Conservation (phyloP, 2,797 vertebrate species). For the Xiphophorus birchmanni region DNA sequence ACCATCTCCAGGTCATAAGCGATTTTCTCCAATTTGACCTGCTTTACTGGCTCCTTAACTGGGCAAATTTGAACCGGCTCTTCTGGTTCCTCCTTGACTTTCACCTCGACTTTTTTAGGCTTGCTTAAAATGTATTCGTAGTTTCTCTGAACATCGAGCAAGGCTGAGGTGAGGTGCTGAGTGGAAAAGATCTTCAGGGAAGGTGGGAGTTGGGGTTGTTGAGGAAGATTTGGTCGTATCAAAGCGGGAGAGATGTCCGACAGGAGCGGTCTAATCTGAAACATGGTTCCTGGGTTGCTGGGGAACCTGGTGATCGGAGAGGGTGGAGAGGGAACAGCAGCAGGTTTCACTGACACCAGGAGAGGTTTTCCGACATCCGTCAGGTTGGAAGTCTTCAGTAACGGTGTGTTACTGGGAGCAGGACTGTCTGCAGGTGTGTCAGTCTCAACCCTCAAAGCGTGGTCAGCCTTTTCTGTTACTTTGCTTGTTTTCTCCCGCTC, state of each 20-base stretch:
- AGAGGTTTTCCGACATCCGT: background rate
- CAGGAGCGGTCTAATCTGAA: background rate
- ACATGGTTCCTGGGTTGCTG: background rate
- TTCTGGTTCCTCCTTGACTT: constrained; percentile 20
- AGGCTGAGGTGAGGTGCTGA: constrained; percentile 61
- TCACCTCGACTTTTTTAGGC: background rate
- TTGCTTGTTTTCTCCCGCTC: constrained; percentile 4
- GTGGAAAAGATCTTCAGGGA: constrained; percentile 60
- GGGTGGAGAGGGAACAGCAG: background rate
- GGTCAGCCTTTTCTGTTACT: background rate
- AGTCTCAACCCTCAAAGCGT: background rate
- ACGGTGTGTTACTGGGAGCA: background rate
- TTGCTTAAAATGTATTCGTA: constrained; percentile 63
- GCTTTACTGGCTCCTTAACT: background rate
- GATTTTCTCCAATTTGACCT: constrained; percentile 23
- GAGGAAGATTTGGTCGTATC: background rate
- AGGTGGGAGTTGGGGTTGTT: constrained; percentile 24
- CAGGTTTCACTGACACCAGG: background rate
- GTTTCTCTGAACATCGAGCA: constrained; percentile 66
- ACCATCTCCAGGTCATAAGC: constrained; percentile 73
- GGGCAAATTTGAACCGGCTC: background rate
- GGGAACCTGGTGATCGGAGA: background rate
- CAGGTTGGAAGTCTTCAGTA: background rate
- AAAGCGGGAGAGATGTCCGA: background rate
- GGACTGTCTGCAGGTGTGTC: background rate